Evolutionary conservation across 2,113 vertebrate genomes (phyloP), one percentile per base, ranked within the genome.

Genomic region (Vimba vimba): DNA sequence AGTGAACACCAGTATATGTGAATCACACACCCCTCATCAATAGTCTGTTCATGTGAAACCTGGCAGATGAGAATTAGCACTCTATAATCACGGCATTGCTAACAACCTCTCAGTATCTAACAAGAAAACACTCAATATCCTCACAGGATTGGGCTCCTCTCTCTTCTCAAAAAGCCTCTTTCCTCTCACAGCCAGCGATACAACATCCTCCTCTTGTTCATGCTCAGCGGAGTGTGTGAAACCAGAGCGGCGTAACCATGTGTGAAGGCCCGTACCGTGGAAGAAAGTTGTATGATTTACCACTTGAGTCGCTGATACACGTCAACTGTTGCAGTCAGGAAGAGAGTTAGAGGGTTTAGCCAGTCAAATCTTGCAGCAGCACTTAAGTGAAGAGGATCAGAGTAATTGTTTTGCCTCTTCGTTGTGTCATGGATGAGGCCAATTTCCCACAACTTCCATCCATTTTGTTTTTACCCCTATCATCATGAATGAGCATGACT

Each of bases 21-120:
- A 50, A 69, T 73, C n/a, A 3, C 52, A 62, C 57, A 21, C 17
- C n/a, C 17, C 45, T 64, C 25, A 77, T 85, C 27, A 77, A 77
- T 64, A 50, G 21, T n/a, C 45, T 17, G 57, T n/a, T 50, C 52
- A 55, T 68, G 73, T 77, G 15, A 79, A 69, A 82, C 8, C 57
- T 66, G 64, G 68, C 36, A 52, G 79, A 62, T n/a, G 39, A 74
- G 43, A 82, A 81, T 86, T 50, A 71, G 39, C 69, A 80, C 39
- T 33, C 50, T 55, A 39, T 73, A 71, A 80, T 69, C 66, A 25
- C 4, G 1, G 8, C 9, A 45, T 68, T 33, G 36, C 36, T 33
- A 71, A 78, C 50, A 55, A 80, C 15, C n/a, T 71, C 47, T 43
- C n/a, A 19, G n/a, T 64, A 73, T 69, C 9, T 60, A 57, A 45